Conservation (phyloP, 2,113 vertebrate genomes). For the Pituophis catenifer region DNA sequence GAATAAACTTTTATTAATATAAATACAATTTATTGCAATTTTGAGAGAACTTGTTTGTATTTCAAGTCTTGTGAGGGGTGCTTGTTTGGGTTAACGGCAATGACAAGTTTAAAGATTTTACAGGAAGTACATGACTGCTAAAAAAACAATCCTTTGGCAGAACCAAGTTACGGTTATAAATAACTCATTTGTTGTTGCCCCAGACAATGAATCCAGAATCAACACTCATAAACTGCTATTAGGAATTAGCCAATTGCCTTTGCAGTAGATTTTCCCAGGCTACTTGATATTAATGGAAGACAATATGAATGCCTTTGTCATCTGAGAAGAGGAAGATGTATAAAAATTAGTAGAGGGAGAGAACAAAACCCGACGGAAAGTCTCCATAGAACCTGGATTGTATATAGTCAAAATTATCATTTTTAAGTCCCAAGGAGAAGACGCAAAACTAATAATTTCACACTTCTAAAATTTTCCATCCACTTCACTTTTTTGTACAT, state of each 20-base stretch:
- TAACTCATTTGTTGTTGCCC: slow-evolving; percentile 48
- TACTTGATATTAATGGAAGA: slow-evolving; percentile 45
- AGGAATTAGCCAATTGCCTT: slow-evolving; percentile 40
- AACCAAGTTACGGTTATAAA: slow-evolving; percentile 52
- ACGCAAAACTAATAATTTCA: slow-evolving; percentile 22
- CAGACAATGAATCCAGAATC: slow-evolving; percentile 51
- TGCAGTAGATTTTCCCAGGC: slow-evolving; percentile 39
- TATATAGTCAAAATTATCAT: slow-evolving; percentile 24
- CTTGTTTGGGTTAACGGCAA: slow-evolving; percentile 24
- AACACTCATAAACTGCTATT: slow-evolving; percentile 34
- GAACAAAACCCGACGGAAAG: slow-evolving; percentile 1
- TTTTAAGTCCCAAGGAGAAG: slow-evolving; percentile 8
- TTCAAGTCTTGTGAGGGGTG: slow-evolving; percentile 27
- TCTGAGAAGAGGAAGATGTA: slow-evolving; percentile 12
- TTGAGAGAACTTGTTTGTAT: slow-evolving; percentile 26
- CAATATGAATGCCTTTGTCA: slow-evolving; percentile 57
- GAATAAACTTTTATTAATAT: background rate
- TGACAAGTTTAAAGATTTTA: slow-evolving; percentile 49
- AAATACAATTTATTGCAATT: background rate
- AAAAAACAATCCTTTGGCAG: slow-evolving; percentile 42
- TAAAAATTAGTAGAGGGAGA: slow-evolving; percentile 5
- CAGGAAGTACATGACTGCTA: slow-evolving; percentile 56
- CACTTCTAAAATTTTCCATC: background rate
- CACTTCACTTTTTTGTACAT: background rate
- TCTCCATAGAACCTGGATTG: slow-evolving; percentile 28